phyloP scores from a whole-genome alignment of 1,140 invertebrate species.

The Arctopsyche grandis region DNA sequence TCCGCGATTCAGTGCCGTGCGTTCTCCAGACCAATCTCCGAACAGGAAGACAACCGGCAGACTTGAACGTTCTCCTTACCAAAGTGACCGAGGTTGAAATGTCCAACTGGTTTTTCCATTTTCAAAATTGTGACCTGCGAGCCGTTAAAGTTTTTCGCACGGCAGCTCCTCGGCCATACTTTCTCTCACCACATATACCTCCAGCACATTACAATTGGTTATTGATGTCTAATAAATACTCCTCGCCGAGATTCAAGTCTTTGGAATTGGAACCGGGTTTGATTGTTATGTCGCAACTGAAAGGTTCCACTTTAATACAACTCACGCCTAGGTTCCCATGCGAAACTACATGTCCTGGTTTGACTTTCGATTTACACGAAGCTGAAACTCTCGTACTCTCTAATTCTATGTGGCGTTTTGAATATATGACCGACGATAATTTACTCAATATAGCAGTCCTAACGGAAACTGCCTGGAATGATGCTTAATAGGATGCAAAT shows the following conservation, averaged over 20 bases:
- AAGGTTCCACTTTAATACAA: constrained; percentile 73
- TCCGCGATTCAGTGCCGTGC: constrained; percentile 74
- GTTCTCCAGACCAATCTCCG: constrained; percentile 76
- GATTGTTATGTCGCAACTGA: constrained; percentile 78
- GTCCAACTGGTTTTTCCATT: constrained; percentile 83
- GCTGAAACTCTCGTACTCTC: constrained; percentile 79
- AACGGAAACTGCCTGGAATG: constrained; percentile 78
- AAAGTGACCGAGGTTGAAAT: constrained; percentile 73
- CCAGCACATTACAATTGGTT: constrained; percentile 85
- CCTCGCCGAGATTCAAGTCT: constrained; percentile 76
- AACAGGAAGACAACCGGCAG: constrained; percentile 69
- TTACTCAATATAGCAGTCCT: constrained; percentile 79
- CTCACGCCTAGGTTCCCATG: constrained; percentile 77
- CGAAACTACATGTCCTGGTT: constrained; percentile 72
- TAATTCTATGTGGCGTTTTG: constrained; percentile 79
- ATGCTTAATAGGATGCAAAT: constrained; percentile 60
- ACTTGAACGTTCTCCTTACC: constrained; percentile 73
- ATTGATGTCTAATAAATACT: constrained; percentile 80
- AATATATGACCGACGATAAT: constrained; percentile 75
- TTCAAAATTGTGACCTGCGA: constrained; percentile 85
- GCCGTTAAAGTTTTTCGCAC: constrained; percentile 78
- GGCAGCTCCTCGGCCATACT: constrained; percentile 78
- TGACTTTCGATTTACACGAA: constrained; percentile 73
- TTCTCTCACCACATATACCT: constrained; percentile 78
- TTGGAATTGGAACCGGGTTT: constrained; percentile 76